Evolutionary conservation across 2,797 vertebrate genomes (phyloP).

Genomic region (Gadopsis bispinosus): DNA sequence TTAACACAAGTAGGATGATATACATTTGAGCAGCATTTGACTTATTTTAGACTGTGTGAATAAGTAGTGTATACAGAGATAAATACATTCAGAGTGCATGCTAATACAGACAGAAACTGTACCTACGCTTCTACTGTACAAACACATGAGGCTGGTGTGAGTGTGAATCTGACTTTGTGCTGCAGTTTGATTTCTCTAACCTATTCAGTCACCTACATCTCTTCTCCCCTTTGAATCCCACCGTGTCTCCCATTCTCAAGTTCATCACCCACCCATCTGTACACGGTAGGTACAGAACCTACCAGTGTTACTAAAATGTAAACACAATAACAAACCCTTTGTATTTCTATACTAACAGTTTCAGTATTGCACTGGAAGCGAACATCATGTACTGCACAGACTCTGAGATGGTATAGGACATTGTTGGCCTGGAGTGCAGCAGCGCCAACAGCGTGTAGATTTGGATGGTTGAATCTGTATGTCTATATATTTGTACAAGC

Average conservation of each 20-base stretch:
- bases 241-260: conserved; percentile 1
- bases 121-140: not conserved
- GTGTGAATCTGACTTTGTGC: conserved; percentile 31
- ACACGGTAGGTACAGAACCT: not conserved
- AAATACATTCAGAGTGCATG: conserved; percentile 2
- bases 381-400: not conserved
- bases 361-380: not conserved
- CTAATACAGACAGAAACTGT: not conserved
- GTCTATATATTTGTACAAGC: not conserved
- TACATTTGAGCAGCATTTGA: not conserved
- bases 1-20: not conserved
- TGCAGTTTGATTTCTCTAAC: conserved; percentile 41
- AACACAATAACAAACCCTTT: not conserved
- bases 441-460: not conserved
- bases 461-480: not conserved
- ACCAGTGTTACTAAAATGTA: not conserved
- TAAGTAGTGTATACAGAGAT: not conserved
- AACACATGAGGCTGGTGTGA: conserved; percentile 7
- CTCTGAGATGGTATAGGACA: not conserved
- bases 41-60: not conserved
- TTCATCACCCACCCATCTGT: not conserved
- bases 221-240: conserved; percentile 21
- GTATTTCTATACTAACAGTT: not conserved
- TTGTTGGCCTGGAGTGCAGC: not conserved
- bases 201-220: conserved; percentile 27